These are phyloP conservation scores for Andinoacara biseriatus DNA, from an alignment of 2,113 vertebrate genomes.

Conservation along the genomic window DNA sequence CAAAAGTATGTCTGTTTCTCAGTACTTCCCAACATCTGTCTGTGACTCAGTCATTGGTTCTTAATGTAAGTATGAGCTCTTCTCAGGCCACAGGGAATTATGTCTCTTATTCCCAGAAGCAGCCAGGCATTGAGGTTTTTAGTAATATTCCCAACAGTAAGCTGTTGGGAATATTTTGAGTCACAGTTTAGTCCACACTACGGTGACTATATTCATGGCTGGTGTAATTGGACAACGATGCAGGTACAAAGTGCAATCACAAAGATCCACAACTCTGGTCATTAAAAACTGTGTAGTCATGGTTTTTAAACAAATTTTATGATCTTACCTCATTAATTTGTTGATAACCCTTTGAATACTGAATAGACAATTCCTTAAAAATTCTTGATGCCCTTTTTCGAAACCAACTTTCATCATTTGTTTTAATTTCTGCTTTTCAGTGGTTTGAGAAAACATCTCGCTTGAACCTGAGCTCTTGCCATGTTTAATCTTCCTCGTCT, in stretches of 20 bases:
- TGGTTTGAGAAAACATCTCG: slow-evolving; percentile 66
- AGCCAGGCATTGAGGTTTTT: neutral
- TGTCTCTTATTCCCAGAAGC: neutral
- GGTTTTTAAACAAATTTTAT: neutral
- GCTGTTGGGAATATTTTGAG: neutral
- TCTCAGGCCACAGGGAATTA: neutral
- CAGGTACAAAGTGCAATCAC: neutral
- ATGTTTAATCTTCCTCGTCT: slow-evolving; percentile 28
- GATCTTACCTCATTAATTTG: neutral
- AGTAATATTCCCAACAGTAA: too few species aligned
- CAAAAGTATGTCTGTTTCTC: neutral
- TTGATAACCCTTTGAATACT: neutral
- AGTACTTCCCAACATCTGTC: neutral
- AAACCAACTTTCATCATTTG: neutral
- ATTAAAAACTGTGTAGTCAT: neutral
- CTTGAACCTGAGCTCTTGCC: slow-evolving; percentile 4
- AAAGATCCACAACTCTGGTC: neutral
- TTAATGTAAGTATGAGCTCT: too few species aligned
- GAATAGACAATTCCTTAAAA: neutral
- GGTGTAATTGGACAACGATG: neutral
- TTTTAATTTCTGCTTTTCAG: slow-evolving; percentile 52
- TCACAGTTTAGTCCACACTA: neutral
- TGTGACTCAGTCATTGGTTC: neutral
- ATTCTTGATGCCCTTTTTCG: neutral
- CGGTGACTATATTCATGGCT: neutral